Base-by-base conservation (phyloP, 92 coral and sea anemone genomes). In the Epizoanthus illoricatus region DNA sequence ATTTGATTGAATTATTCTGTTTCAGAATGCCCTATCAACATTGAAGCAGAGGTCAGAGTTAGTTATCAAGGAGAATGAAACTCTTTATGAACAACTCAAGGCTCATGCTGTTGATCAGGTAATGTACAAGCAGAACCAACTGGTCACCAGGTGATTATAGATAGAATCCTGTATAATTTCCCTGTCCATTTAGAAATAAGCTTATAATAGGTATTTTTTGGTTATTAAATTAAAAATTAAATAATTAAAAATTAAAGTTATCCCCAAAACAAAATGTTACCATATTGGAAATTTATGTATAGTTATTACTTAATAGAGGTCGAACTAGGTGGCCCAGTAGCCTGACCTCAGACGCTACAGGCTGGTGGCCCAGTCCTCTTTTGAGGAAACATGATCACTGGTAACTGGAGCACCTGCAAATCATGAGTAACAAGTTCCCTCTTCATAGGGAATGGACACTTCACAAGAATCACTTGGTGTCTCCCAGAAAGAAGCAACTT, bases 1-100 rank as follows among this genome's bases (percentile, higher is more conserved):
- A 3, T 57, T 9, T 24, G 21, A 43, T 52, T 52, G 56, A 52
- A 52, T 52, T 52, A 52, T 52, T 52, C 41, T 72, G 21, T 20
- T 67, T 5, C 75, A 96, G 99, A 94, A 96, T 84, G 90, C 99
- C 6, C 80, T 96, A 49, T 74, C 70, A 56, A 84, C 91, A 15
- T 68, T 96, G 40, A 88, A 85, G 62, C 89, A 94, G 78, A 88
- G 92, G 83, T 79, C 99, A 84, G 92, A 91, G 58, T 87, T 86
- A 39, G 83, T 96, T 42, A 86, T 90, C n/a, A 84, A 81, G 74
- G 99, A 96, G 81, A 96, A 96, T 81, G 92, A 93, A 69, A 87
- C 92, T 10, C 82, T 96, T 9, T 89, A 89, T 83, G 93, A 90
- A 63, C 92, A 92, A 45, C 85, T 97, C 60, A 93, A 97, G 55